Evolutionary conservation across 2,888 invertebrate genomes (phyloP).

Genomic region (Plutella xylostella): DNA sequence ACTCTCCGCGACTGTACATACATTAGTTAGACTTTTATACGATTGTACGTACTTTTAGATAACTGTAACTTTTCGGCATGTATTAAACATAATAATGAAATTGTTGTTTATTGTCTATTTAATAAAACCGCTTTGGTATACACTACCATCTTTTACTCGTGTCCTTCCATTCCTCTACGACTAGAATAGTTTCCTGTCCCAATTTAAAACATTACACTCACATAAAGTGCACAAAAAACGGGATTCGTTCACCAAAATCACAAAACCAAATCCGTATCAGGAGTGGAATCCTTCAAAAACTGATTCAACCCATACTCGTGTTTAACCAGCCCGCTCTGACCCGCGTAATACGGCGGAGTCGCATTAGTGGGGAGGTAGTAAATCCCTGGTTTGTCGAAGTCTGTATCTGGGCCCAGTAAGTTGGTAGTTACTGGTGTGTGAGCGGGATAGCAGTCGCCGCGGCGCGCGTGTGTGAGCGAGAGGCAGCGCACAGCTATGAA

Average conservation of each 20-base stretch:
- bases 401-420: slow-evolving; percentile 40
- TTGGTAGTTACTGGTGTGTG: slow-evolving; percentile 30
- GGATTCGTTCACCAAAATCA: slow-evolving; percentile 19
- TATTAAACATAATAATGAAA: slow-evolving; percentile 12
- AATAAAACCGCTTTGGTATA: slow-evolving; percentile 26
- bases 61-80: slow-evolving; percentile 20
- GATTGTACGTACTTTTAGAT: no score
- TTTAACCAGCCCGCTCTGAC: slow-evolving; percentile 32
- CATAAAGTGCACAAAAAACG: no score
- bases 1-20: no score
- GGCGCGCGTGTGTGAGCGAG: slow-evolving; percentile 34
- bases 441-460: slow-evolving; percentile 38
- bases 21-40: no score
- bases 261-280: slow-evolving; percentile 36
- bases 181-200: no score
- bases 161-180: no score
- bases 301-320: slow-evolving; percentile 32
- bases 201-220: no score
- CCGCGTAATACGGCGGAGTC: slow-evolving; percentile 37
- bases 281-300: slow-evolving; percentile 35
- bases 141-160: not conserved
- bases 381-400: slow-evolving; percentile 44
- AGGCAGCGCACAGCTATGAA: slow-evolving; percentile 43
- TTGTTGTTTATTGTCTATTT: slow-evolving; percentile 38
- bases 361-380: slow-evolving; percentile 46